Base-by-base conservation (phyloP, 2,113 vertebrate species). In the Nyctibius bracteatus region DNA sequence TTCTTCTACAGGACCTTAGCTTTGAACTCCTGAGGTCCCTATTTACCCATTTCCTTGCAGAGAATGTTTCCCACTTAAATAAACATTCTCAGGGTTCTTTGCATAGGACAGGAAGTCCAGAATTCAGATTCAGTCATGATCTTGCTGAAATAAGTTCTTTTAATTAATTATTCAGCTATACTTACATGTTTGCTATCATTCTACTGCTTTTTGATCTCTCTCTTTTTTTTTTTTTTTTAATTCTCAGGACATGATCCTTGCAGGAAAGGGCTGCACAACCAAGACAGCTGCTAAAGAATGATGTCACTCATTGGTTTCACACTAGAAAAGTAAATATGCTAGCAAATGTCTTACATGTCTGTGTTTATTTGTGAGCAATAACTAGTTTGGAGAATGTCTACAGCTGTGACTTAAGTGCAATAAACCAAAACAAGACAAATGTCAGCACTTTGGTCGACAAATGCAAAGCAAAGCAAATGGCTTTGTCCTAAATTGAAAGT, bases 281-380 rank as follows among this genome's bases (percentile, higher is more conserved):
- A 46, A 67, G 82, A 81, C 97, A 97, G 97, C 92, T 97, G 97
- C 93, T 97, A 75, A 94, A 89, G 95, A 97, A 97, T 97, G 90
- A 97, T 84, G 80, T 96, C 98, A 98, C 91, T 97, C 97, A 94
- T 96, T 97, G 97, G 63, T 79, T 97, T 95, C 96, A 97, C 82
- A 95, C 87, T 78, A 67, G 67, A 87, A 98, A 97, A 96, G 94
- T 77, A 97, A 98, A 96, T 90, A 97, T 14, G 71, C 66, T 88
- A 94, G 93, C 84, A 95, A 94, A 95, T 73, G 88, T 75, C 94
- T 87, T 96, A 18, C 51, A 93, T 12, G 14, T 90, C 92, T 94
- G 73, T 97, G 77, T 97, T 97, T 98, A 97, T 98, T 97, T 98
- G 95, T 91, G 90, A 97, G 92, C 43, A 94, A 31, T 70, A 81